Base-by-base conservation (phyloP, 2,888 invertebrate genomes). In the Stegophylla sp. region DNA sequence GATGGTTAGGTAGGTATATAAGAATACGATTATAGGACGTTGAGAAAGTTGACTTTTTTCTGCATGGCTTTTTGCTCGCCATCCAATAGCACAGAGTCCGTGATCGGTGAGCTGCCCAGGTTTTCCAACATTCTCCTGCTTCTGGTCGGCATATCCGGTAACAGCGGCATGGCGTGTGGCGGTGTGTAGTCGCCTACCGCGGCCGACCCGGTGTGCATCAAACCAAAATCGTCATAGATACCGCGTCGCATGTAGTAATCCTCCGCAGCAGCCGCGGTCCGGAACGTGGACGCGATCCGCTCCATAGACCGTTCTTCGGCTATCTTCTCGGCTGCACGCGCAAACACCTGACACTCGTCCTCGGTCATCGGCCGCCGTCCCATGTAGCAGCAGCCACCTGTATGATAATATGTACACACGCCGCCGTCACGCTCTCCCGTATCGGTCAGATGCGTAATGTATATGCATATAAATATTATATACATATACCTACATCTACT, bases 141-240 rank as follows among this genome's bases (percentile, higher is more conserved):
- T 76, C 88, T 86, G 61, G 88, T 88, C 56, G 89, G 89, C 86
- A 90, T 89, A 85, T 90, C 90, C 64, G 88, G 89, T 82, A 90
- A 86, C 66, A 90, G 86, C 23, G 89, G 89, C 89, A 90, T 90
- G 23, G 89, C 89, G 17, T 89, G 88, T 10, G 86, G 86, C 34
- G 79, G 79, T 51, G 86, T 86, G 84, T 85, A 86, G 85, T 88
- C 88, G 69, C 87, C 86, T 79, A 87, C 17, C 12, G 13, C 34
- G 17, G 34, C 34, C 51, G 34, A n/a, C n/a, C n/a, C 48, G 7
- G n/a, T 41, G 12, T 0, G 10, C 56, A 41, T 15, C 15, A 56
- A 15, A 26, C 43, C 59, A 45, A 20, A 59, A 17, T 26, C 56
- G 85, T 87, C 86, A 82, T 87, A 10, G 51, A 17, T 20, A 12